Evolutionary conservation across 2,888 invertebrate species (phyloP).

Genomic region (Epirrhoe alternata): DNA sequence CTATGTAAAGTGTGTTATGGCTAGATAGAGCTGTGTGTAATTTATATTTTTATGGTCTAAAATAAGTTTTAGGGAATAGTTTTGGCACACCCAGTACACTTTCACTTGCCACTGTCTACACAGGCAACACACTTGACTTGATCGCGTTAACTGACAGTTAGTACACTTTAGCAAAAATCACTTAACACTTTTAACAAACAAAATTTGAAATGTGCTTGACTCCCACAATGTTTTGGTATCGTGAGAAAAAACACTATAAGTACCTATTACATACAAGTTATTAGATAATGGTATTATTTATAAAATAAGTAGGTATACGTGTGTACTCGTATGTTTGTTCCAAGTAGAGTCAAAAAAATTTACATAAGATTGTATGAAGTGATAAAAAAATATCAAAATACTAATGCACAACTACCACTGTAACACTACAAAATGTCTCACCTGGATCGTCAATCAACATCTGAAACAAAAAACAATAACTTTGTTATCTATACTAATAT

Average conservation of each 20-base stretch:
- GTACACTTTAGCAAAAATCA: slow-evolving; percentile 31
- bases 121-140: slow-evolving; percentile 29
- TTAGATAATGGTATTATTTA: slow-evolving; percentile 15
- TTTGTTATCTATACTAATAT: no score
- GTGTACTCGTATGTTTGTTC: no score
- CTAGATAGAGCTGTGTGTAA: no score
- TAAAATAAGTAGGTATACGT: no score
- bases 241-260: slow-evolving; percentile 22
- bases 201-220: slow-evolving; percentile 19
- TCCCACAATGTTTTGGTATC: slow-evolving; percentile 20
- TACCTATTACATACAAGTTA: slow-evolving; percentile 3
- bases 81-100: slow-evolving; percentile 22
- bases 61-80: slow-evolving; percentile 6
- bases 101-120: slow-evolving; percentile 34
- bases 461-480: slow-evolving; percentile 38
- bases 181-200: slow-evolving; percentile 30
- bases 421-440: no score
- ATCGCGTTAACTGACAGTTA: slow-evolving; percentile 35
- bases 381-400: no score
- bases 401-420: no score
- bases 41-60: slow-evolving; percentile 13
- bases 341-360: no score
- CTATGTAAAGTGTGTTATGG: no score
- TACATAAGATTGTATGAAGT: no score
- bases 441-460: slow-evolving; percentile 33